Evolutionary conservation across 1,140 invertebrate genomes (phyloP), one percentile per base, ranked within the genome.

Genomic region (Cherax quadricarinatus): DNA sequence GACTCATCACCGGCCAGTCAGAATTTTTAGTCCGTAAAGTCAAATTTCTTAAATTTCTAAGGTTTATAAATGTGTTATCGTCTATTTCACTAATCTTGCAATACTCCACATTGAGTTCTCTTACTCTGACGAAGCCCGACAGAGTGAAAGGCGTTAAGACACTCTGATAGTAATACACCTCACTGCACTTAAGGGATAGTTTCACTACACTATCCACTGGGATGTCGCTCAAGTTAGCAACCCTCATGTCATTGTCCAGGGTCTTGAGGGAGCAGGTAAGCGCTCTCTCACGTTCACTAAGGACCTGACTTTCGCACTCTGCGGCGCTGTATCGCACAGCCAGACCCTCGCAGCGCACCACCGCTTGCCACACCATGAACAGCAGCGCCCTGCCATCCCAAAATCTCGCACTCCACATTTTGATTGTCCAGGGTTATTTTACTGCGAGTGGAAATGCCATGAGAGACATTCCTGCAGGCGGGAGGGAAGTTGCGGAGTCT

Each of bases 11-110:
- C 94, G 0, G 96, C 96, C 66, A 98, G 94, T 94, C 96, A 66
- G 97, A 97, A 95, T 98, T 98, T 95, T 98, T 97, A 16, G 98
- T 98, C 93, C 97, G 96, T 81, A 99, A 96, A 4, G 98, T 96
- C 6, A 98, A 95, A 0, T 95, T 95, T 30, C 94, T 96, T 94
- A 98, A 94, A 2, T 96, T 95, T 14, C 94, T 94, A 12, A 98
- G 94, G 0, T 97, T 97, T 86, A 96, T 95, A 94, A 96, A 97
- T 1, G 97, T 97, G 21, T 97, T 97, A 84, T 97, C 88, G 3
- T 89, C 88, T n/a, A 93, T 81, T 79, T 91, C 87, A 57, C 86
- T 92, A 57, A 94, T 86, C 57, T 93, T 93, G 89, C 94, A 94
- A 79, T 79, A 92, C 62, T 92, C 88, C 78, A 94, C 86, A 48